Percentiles rank a stretch among this genome's conserved stretches.
Evolutionary conservation across 92 coral and sea anemone genomes (phyloP).

Genomic region (Phymanthus crucifer): DNA sequence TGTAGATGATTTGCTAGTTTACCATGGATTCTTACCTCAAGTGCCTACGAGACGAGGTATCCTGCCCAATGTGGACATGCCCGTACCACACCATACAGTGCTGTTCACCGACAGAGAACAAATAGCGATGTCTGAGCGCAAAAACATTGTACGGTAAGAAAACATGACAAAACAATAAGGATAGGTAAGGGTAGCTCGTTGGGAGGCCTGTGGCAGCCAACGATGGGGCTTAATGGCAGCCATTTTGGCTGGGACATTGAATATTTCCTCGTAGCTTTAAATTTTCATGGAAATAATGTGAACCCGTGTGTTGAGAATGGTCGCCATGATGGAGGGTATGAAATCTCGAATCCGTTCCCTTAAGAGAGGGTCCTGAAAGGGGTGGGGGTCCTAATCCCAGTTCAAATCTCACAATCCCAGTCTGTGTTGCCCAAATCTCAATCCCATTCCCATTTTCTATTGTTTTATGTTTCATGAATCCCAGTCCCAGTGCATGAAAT

Average conservation of each 20-base stretch:
- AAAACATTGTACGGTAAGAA: constrained; percentile 69
- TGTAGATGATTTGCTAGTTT: constrained; percentile 92
- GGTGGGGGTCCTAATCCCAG: too few species aligned
- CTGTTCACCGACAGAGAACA: constrained; percentile 86
- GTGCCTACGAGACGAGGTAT: constrained; percentile 91
- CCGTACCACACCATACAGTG: constrained; percentile 90
- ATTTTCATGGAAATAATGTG: too few species aligned
- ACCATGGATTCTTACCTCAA: constrained; percentile 92
- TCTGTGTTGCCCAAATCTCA: too few species aligned
- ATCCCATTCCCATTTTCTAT: too few species aligned
- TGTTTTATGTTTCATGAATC: too few species aligned
- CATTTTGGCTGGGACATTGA: not conserved
- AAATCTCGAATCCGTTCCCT: too few species aligned
- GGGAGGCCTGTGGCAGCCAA: not conserved
- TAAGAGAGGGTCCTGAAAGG: too few species aligned
- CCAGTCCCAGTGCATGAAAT: too few species aligned
- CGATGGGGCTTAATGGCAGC: not conserved
- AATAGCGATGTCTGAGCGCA: constrained; percentile 68
- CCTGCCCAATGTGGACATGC: constrained; percentile 88
- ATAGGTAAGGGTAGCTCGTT: not conserved
- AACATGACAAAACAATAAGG: not conserved
- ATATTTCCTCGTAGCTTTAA: too few species aligned
- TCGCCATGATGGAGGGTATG: too few species aligned
- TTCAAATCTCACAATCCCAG: too few species aligned
- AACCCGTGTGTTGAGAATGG: too few species aligned